phyloP scores from a whole-genome alignment of 2,113 vertebrate species.

The Pavo muticus region DNA sequence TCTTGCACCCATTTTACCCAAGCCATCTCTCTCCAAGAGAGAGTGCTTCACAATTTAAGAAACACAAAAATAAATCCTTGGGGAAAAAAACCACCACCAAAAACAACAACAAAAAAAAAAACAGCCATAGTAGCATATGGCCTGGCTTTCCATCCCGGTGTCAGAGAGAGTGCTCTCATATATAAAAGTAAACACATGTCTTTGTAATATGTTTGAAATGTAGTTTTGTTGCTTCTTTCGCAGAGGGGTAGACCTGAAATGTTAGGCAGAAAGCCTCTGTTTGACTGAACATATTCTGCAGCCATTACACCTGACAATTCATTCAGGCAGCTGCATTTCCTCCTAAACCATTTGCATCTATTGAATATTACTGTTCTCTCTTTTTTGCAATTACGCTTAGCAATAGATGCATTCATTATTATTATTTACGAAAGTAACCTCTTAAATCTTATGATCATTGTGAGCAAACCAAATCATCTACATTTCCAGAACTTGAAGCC shows the following conservation, averaged over 20 bases:
- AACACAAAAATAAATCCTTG: not conserved
- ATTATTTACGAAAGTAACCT: conserved; percentile 31
- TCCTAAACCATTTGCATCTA: not conserved
- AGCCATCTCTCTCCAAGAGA: not conserved
- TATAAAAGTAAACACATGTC: not conserved
- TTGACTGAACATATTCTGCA: not conserved
- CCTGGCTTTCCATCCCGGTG: not conserved
- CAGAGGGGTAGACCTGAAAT: not conserved
- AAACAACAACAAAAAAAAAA: too few relatives aligned
- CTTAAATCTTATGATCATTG: conserved; percentile 16
- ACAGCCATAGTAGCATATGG: not conserved
- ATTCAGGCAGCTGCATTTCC: not conserved
- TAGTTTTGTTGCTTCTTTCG: not conserved
- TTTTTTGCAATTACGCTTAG: conserved; percentile 26
- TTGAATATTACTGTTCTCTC: not conserved
- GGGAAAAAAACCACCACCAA: not conserved
- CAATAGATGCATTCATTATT: not conserved
- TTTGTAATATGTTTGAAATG: not conserved
- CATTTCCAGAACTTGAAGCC: not conserved
- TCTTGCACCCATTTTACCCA: not conserved
- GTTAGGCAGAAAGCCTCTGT: not conserved
- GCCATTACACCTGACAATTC: rapidly evolving
- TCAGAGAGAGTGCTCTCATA: not conserved
- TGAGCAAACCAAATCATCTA: not conserved
- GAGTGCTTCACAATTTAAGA: not conserved